Base-by-base conservation (phyloP, 2,113 vertebrate genomes). In the Sporophila hypoxantha region DNA sequence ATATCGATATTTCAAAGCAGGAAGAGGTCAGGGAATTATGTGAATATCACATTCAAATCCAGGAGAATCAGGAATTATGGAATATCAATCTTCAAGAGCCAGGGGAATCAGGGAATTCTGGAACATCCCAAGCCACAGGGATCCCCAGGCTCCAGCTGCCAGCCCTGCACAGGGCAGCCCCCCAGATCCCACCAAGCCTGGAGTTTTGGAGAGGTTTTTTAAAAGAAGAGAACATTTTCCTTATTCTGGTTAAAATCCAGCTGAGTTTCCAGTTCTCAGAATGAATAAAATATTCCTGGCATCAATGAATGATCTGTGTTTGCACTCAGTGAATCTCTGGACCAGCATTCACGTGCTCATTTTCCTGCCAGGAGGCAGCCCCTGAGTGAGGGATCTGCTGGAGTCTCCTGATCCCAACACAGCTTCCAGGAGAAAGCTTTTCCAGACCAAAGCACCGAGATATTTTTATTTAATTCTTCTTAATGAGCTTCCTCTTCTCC, bases 71-170 rank as follows among this genome's bases (percentile, higher is more conserved):
- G 10, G 29, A 30, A 18, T 30, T 2, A 18, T 30, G 17, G 29
- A 29, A 52, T 52, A 30, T 18, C 26, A 27, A 50, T 4, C 27
- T 27, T 27, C 49, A 50, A 17, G 4, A 6, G 14, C 49, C 25
- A 27, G 25, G 25, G 2, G 25, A 16, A 10, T 27, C 25, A 27
- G 26, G 49, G 49, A 29, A 25, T 37, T 14, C 0, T 0, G 6
- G 67, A 52, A 71, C 19, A 6, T 26, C 53, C 39, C 17, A 13
- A 4, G 2, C 22, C 32, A 17, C 32, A 2, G 4, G n/a, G 37
- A 29, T 2, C 67, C 7, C 4, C 27, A 17, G 20, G 5, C 6
- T 21, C 34, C 17, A 1, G 0, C 49, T 22, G 22, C 37, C 12
- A 4, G 59, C 42, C 50, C 50, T 13, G 30, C 41, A 21, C 25